Evolutionary conservation across 2,888 invertebrate genomes (phyloP), one percentile per base, ranked within the genome.

Genomic region (Dioctria rufipes): DNA sequence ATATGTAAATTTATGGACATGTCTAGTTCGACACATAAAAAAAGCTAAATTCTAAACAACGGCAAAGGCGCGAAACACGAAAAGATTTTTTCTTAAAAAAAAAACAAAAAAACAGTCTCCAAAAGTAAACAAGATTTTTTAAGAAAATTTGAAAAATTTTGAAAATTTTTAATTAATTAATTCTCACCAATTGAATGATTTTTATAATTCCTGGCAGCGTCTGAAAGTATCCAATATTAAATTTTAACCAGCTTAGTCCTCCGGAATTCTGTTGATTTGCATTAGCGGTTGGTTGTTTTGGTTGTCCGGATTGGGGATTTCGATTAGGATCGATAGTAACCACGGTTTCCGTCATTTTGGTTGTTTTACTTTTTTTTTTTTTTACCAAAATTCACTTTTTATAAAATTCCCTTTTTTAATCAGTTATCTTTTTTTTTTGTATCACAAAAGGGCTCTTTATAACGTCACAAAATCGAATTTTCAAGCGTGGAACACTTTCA

Each of bases 171-270:
- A 60, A 13, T 11, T 25, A 39, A 46, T 66, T 5, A 11, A 77
- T 63, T 37, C 95, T 94, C 90, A 96, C 96, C 91, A 96, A 89
- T 91, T 96, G 92, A 37, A 93, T 90, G 83, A 96, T 89, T 91
- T 96, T 96, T 84, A 96, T 87, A 85, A 95, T 90, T 85, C 96
- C 96, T 80, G 96, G 95, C 86, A 93, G 90, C 66, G 95, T 94
- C 89, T 91, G 93, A 90, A 95, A 96, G 89, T 97, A 96, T 86
- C 92, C 92, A 85, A 93, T 86, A 90, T 96, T 95, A 86, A 95
- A 90, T 90, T 92, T 93, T 86, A 95, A 91, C 92, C 94, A 94
- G 84, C 92, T 91, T 84, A 95, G 87, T 66, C 86, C 86, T 25
- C 2, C 25, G 79, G 88, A 88, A 69, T 88, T 84, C 37, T 87